These are phyloP conservation scores for Cryptops parisi DNA, from an alignment of 2,888 invertebrate species.

Conservation along the genomic window DNA sequence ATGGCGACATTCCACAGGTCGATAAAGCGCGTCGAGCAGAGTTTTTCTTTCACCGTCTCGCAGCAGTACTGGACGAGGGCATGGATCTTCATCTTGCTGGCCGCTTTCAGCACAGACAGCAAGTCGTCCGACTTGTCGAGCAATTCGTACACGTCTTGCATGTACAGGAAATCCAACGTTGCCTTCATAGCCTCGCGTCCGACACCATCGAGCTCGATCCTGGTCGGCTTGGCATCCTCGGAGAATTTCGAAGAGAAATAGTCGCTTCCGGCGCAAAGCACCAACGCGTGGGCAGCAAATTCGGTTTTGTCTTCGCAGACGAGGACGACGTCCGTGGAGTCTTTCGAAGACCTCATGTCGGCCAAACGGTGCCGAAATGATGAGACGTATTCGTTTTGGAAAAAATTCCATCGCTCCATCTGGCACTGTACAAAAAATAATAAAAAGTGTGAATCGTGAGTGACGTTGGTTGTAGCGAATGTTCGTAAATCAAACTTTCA, in stretches of 20 bases:
- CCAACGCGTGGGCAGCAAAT: background rate
- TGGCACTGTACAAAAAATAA: background rate
- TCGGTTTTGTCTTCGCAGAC: background rate
- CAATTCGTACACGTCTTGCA: background rate
- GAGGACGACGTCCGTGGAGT: background rate
- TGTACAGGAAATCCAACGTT: background rate
- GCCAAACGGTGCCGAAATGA: background rate
- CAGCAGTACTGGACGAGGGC: background rate
- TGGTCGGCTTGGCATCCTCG: background rate
- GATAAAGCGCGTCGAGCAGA: background rate
- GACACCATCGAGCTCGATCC: background rate
- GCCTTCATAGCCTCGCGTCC: background rate
- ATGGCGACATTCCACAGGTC: background rate
- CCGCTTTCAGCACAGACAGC: background rate
- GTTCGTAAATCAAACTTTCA: too few species aligned
- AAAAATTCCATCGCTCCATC: background rate
- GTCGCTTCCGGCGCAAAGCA: background rate
- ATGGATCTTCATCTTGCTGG: background rate
- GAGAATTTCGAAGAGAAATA: background rate
- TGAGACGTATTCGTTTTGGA: background rate
- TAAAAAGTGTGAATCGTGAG: too few species aligned
- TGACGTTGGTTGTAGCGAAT: too few species aligned
- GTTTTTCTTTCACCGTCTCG: background rate
- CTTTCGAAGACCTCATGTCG: background rate
- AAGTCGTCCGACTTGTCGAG: background rate